These are phyloP conservation scores for Oligia latruncula DNA, from an alignment of 2,888 invertebrate species.

Conservation along the genomic window DNA sequence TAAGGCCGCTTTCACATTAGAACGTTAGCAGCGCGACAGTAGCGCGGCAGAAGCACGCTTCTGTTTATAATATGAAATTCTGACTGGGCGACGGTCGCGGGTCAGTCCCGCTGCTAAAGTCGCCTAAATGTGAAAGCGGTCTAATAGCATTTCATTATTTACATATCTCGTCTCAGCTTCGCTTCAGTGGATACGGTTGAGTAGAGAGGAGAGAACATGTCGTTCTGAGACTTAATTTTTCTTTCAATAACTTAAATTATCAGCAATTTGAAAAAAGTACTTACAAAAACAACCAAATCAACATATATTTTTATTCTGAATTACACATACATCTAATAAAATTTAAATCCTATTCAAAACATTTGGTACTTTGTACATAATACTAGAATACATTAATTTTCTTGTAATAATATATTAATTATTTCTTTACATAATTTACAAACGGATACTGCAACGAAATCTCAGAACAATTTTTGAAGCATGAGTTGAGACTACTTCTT, in stretches of 20 bases:
- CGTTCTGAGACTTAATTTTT: too few relatives aligned
- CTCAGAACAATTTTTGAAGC: background rate
- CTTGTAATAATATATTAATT: slow-evolving; percentile 10
- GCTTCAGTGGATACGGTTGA: background rate
- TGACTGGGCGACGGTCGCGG: too few relatives aligned
- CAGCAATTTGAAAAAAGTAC: background rate
- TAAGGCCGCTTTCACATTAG: too few relatives aligned
- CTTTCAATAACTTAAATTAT: background rate
- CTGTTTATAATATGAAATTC: too few relatives aligned
- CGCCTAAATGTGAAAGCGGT: too few relatives aligned
- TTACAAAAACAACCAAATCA: slow-evolving; percentile 9
- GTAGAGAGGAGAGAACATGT: background rate
- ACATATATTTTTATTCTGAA: slow-evolving; percentile 57
- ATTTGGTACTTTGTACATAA: slow-evolving; percentile 66
- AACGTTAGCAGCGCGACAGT: too few relatives aligned
- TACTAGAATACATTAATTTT: slow-evolving; percentile 39
- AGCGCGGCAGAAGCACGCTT: too few relatives aligned
- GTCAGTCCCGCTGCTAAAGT: too few relatives aligned
- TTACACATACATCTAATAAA: slow-evolving; percentile 36
- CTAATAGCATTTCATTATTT: background rate
- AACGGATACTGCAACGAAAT: slow-evolving; percentile 26
- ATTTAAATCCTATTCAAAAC: slow-evolving; percentile 49
- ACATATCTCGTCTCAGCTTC: background rate
- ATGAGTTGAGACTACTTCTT: background rate
- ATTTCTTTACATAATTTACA: slow-evolving; percentile 53